Evolutionary conservation across 2,888 invertebrate species (phyloP).

Genomic region (Oscheius sp.): DNA sequence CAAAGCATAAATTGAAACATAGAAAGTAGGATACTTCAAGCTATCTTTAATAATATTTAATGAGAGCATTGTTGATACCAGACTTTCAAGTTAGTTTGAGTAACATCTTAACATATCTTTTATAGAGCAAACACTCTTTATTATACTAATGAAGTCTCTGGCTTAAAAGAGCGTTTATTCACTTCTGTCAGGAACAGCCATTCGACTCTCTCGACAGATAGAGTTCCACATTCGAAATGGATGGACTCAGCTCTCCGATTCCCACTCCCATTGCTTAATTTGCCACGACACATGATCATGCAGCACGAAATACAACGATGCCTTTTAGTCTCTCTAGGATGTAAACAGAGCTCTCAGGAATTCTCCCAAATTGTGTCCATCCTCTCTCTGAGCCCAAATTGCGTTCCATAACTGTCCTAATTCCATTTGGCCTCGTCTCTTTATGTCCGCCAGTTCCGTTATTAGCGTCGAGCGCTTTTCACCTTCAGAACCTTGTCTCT

Average conservation of each 20-base stretch:
- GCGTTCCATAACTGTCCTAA: slow-evolving; percentile 31
- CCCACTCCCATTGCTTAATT: slow-evolving; percentile 7
- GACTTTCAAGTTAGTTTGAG: too few species aligned
- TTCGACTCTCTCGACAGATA: neutral
- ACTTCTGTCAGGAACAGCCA: neutral
- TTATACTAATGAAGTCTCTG: too few species aligned
- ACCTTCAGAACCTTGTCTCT: slow-evolving; percentile 2
- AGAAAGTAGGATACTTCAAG: too few species aligned
- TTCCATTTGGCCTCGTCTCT: slow-evolving; percentile 29
- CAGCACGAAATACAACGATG: neutral
- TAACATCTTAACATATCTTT: too few species aligned
- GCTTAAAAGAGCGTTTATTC: too few species aligned
- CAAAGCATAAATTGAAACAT: too few species aligned
- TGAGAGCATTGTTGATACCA: too few species aligned
- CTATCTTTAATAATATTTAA: too few species aligned
- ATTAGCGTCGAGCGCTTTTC: slow-evolving; percentile 29
- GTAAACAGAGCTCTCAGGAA: slow-evolving; percentile 21
- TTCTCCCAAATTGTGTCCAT: slow-evolving; percentile 25
- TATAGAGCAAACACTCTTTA: too few species aligned
- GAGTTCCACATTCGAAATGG: slow-evolving; percentile 26
- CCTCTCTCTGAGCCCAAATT: slow-evolving; percentile 21
- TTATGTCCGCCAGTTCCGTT: slow-evolving; percentile 30
- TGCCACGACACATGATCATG: neutral
- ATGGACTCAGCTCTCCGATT: slow-evolving; percentile 9
- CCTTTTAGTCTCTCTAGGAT: neutral